A percentile compares a stretch with the other conserved stretches of the same genome.
Conservation (phyloP, 2,888 invertebrate species). For the Phytoseiulus persimilis region DNA sequence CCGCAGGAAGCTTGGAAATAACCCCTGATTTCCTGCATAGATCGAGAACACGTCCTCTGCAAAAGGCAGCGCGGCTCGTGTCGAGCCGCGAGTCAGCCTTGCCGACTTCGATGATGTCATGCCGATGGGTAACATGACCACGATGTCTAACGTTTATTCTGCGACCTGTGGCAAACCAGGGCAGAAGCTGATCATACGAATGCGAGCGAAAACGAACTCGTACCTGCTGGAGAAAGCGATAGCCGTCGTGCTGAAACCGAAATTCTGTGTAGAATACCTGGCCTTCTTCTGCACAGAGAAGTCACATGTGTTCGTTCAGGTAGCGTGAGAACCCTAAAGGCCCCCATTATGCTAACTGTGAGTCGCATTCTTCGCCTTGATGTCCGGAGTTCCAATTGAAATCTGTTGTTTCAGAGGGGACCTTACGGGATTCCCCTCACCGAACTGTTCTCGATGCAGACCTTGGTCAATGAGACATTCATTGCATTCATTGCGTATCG, state of each 20-base stretch:
- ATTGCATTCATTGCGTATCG: background rate
- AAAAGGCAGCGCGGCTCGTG: background rate
- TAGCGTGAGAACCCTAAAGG: background rate
- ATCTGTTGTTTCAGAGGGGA: background rate
- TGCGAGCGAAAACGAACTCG: background rate
- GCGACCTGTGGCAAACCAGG: background rate
- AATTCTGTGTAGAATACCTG: background rate
- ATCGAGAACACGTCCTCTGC: background rate
- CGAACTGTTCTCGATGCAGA: background rate
- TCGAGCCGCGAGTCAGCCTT: background rate
- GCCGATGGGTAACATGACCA: background rate
- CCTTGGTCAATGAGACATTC: background rate
- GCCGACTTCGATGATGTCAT: background rate
- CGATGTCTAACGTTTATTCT: background rate
- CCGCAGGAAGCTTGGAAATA: too few species aligned
- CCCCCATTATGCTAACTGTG: too few species aligned
- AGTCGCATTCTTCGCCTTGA: too few species aligned
- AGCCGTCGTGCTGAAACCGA: background rate
- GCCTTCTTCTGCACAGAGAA: slow-evolving; percentile 15
- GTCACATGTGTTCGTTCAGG: slow-evolving; percentile 18
- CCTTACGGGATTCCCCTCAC: background rate
- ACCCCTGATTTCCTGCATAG: background rate
- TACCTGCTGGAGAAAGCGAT: background rate
- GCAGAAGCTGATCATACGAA: background rate
- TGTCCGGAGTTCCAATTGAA: too few species aligned